Evolutionary conservation across 2,797 vertebrate genomes (phyloP), one percentile per base, ranked within the genome.

Genomic region (Molothrus aeneus): DNA sequence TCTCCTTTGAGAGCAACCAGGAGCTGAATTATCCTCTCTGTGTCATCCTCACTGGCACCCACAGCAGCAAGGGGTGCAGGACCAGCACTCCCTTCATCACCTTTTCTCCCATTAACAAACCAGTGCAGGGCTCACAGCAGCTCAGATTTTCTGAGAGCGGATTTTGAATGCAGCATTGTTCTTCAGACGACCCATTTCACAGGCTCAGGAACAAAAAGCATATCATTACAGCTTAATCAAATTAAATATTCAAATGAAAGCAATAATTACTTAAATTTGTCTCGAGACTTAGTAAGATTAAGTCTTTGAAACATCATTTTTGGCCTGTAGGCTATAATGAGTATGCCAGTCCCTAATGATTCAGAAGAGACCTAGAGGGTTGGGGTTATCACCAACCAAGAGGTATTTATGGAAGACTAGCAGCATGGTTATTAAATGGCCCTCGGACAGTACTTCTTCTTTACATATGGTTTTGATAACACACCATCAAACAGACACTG

Each of bases 221-320:
- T 61, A 85, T 80, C 42, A 90, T 34, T 93, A 77, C 2, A 0
- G 88, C 80, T 96, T 97, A 97, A 97, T 97, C 93, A 94, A 97
- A 97, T 97, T 96, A 97, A 97, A 96, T 85, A 97, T 95, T 96
- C 87, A 97, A 97, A 96, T 95, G 79, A 96, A 97, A 96, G 91
- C 77, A 97, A 95, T 93, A 96, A 97, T 97, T 97, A 95, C 86
- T 97, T 92, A 96, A 96, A 97, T 97, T 95, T 96, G 92, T 95
- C 94, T 95, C 94, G 87, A 96, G 96, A 97, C 92, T 93, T 73
- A 68, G 86, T 86, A 91, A 92, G 95, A 96, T 87, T 95, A 96
- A 97, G 95, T 77, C 96, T 97, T 93, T 95, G 96, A 97, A 97
- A 93, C 73, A 79, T 74, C 54, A 57, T 84, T 96, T 96, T 95